A percentile compares a stretch with the other conserved stretches of the same genome.
phyloP scores from a whole-genome alignment of 2,113 vertebrate species.

The Gasterosteus nipponicus region DNA sequence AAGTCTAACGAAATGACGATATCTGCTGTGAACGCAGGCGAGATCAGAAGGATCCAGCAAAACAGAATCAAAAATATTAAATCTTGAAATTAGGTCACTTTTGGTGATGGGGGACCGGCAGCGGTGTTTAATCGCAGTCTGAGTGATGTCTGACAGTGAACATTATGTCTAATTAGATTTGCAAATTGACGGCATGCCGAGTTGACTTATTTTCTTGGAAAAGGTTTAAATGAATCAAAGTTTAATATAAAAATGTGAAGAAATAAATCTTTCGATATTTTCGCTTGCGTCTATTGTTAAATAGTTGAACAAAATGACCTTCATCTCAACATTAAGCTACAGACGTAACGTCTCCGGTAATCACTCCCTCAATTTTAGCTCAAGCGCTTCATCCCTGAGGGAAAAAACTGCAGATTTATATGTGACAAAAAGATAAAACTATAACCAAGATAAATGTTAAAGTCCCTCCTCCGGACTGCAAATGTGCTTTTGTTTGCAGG shows the following conservation, averaged over 20 bases:
- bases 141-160: not conserved
- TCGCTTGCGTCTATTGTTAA: not conserved
- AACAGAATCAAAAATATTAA: not conserved
- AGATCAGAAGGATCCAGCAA: not conserved
- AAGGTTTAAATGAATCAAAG: not conserved
- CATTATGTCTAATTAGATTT: not conserved
- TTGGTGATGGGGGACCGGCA: not conserved
- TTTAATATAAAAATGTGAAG: no score
- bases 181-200: not conserved
- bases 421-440: constrained; percentile 1
- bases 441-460: not conserved
- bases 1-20: not conserved
- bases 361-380: no score
- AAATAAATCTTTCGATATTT: not conserved
- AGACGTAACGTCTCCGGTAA: no score
- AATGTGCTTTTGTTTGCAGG: constrained; percentile 25
- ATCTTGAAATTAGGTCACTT: not conserved
- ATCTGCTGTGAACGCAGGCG: not conserved
- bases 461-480: constrained; percentile 6
- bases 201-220: not conserved
- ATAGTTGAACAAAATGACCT: not conserved
- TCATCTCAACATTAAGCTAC: no score
- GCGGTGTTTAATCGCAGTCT: not conserved
- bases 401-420: not conserved
- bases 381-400: no score